Evolutionary conservation across 2,113 vertebrate genomes (phyloP), one percentile per base, ranked within the genome.

Genomic region (Epinephelus moara): DNA sequence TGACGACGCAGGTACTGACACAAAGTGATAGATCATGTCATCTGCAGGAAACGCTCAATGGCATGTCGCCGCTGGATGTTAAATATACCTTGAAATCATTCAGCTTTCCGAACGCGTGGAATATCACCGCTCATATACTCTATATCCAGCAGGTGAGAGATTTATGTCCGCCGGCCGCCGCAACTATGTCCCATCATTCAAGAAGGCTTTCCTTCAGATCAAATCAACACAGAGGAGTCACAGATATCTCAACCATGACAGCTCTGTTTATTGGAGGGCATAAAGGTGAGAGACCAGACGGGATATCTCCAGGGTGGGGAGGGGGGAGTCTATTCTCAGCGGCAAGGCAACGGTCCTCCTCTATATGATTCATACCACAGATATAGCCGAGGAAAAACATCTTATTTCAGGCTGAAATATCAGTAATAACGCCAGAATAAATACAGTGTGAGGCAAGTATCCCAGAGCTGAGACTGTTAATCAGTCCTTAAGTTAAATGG

Each of bases 211-310:
- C 61, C 75, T 78, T 80, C 61, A 37, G 66, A 87, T 93, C 84
- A 85, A 78, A 91, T 85, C 81, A 80, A 79, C 70, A 40, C 72
- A 49, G 73, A 78, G 74, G 55, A 85, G 76, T 84, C 83, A 47
- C 78, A 81, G 80, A 91, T 87, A 90, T 60, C 80, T 85, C 77
- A 80, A 19, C 72, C 82, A 59, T 89, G 85, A 88, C 88, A 89
- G 85, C 78, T 88, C 84, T 88, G 80, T 89, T 86, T 93, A 91
- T 90, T 85, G 68, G 88, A 88, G 91, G 89, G 60, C 87, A 87
- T 63, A 80, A 76, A 92, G 88, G 88, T 87, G 84, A 87, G 78
- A 85, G 66, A 78, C 47, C 72, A 92, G 80, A 86, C 64, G 12
- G 74, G 82, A 76, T 86, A 75, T 90, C 63, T 37, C 45, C 47